Evolutionary conservation across 2,888 invertebrate genomes (phyloP).

Genomic region (Dolichopus griseipennis): DNA sequence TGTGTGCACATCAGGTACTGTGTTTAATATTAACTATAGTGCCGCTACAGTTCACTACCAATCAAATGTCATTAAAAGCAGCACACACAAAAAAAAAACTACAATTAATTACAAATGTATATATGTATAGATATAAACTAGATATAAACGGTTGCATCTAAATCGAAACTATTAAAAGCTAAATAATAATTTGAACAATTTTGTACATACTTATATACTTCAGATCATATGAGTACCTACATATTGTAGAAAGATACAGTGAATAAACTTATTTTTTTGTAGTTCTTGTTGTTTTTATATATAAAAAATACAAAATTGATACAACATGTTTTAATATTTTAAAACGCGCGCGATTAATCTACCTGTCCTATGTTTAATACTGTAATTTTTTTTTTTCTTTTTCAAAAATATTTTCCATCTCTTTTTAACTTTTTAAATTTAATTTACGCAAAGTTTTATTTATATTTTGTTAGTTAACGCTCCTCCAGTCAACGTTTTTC

Average conservation of each 20-base stretch:
- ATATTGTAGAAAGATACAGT: neutral
- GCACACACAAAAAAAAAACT: neutral
- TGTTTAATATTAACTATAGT: neutral
- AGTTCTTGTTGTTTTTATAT: too few species aligned
- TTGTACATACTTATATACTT: too few species aligned
- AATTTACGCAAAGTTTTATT: neutral
- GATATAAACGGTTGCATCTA: neutral
- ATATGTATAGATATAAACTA: too few species aligned
- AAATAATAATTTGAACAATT: too few species aligned
- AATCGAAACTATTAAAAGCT: neutral
- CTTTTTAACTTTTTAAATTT: too few species aligned
- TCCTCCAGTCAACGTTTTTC: too few species aligned
- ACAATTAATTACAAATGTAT: too few species aligned
- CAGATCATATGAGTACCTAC: too few species aligned
- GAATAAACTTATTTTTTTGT: neutral
- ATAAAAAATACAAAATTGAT: neutral
- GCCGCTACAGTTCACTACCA: neutral
- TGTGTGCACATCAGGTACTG: too few species aligned
- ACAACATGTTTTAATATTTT: slow-evolving; percentile 4
- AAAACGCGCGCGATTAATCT: slow-evolving; percentile 6
- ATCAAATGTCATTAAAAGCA: neutral
- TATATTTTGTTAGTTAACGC: neutral
- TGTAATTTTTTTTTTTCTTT: neutral
- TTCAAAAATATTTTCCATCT: too few species aligned
- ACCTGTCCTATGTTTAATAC: neutral